A percentile compares a stretch with the other conserved stretches of the same genome.
phyloP scores from a whole-genome alignment of 92 coral and sea anemone species.

The Epizoanthus ramosus region DNA sequence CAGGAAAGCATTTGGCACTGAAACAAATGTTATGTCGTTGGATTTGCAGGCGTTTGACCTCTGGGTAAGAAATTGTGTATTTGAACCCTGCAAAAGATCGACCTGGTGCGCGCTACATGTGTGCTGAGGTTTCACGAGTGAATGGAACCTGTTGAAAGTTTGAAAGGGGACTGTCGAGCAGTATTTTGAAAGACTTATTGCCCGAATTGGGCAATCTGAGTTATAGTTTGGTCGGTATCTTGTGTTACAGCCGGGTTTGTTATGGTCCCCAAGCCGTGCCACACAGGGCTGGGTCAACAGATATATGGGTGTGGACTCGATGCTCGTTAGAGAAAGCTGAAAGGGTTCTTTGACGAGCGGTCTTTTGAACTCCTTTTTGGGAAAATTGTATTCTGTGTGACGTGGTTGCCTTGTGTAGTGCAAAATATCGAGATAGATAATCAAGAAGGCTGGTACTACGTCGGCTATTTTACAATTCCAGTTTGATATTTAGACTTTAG shows the following conservation, averaged over 20 bases:
- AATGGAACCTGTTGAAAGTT: slow-evolving; percentile 10
- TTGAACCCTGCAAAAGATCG: slow-evolving; percentile 17
- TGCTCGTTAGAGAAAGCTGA: slow-evolving; percentile 3
- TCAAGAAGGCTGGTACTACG: background rate
- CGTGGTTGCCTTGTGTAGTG: background rate
- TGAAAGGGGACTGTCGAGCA: background rate
- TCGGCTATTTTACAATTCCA: background rate
- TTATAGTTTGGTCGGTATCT: background rate
- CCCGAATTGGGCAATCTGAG: slow-evolving; percentile 32
- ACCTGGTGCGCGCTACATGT: background rate
- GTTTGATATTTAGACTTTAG: too few relatives aligned
- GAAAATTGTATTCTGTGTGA: background rate
- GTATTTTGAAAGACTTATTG: slow-evolving; percentile 8
- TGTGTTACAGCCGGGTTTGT: slow-evolving; percentile 14
- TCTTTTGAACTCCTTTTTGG: background rate
- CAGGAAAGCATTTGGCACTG: slow-evolving; percentile 9
- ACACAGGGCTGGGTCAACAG: slow-evolving; percentile 43
- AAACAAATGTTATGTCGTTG: slow-evolving; percentile 35
- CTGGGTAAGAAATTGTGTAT: slow-evolving; percentile 17
- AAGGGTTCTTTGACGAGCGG: slow-evolving; percentile 7
- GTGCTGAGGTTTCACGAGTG: background rate
- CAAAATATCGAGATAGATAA: slow-evolving; percentile 10
- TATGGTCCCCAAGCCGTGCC: slow-evolving; percentile 37
- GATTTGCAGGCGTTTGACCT: slow-evolving; percentile 27
- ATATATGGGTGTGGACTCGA: slow-evolving; percentile 33